phyloP scores from a whole-genome alignment of 2,888 invertebrate species.

The Anaspis maculata region DNA sequence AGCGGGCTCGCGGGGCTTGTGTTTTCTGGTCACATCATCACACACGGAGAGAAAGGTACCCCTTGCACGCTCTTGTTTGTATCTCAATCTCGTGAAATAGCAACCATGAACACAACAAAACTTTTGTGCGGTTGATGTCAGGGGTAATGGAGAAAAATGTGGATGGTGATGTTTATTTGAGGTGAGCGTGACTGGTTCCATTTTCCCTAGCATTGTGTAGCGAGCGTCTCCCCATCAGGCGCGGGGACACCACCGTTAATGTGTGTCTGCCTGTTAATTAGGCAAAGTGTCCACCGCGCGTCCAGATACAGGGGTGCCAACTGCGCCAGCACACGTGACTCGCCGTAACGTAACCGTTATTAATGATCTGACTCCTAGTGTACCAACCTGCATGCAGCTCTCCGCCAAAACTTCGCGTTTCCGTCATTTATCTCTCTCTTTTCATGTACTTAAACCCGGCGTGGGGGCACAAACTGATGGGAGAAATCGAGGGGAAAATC shows the following conservation, averaged over 20 bases:
- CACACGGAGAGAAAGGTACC: too few relatives aligned
- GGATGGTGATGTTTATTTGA: constrained; percentile 10
- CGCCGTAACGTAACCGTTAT: constrained; percentile 14
- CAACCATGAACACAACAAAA: too few relatives aligned
- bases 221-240: constrained; percentile 7
- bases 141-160: constrained; percentile 16
- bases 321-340: constrained; percentile 15
- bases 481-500: too few relatives aligned
- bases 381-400: constrained; percentile 9
- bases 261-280: constrained; percentile 16
- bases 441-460: too few relatives aligned
- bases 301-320: constrained; percentile 18
- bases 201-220: constrained; percentile 9
- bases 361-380: constrained; percentile 13
- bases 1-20: too few relatives aligned
- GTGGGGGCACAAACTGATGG: too few relatives aligned
- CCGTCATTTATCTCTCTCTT: too few relatives aligned
- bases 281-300: constrained; percentile 16
- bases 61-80: too few relatives aligned
- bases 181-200: constrained; percentile 16
- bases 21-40: too few relatives aligned
- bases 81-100: too few relatives aligned
- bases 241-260: constrained; percentile 9
- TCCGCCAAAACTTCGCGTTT: too few relatives aligned
- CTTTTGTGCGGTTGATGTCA: constrained; percentile 9